Base-by-base conservation (phyloP, 2,797 vertebrate genomes). In the Huso huso region DNA sequence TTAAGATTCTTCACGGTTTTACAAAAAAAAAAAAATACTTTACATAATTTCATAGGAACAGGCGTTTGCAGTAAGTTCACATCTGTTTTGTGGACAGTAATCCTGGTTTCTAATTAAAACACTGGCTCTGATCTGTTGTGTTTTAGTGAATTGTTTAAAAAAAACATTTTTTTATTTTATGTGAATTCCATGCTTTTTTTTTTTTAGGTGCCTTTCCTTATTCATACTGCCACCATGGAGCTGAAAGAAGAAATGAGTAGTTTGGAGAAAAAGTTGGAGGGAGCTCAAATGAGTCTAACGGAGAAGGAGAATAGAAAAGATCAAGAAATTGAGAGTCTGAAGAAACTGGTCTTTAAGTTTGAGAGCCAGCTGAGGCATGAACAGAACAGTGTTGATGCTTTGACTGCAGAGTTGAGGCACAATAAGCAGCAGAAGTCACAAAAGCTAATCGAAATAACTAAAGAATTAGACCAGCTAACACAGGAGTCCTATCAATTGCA, bases 371-470 rank as follows among this genome's bases (percentile, higher is more conserved):
- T 91, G 64, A 77, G 79, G 23, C 72, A 87, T 76, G 87, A 92
- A 72, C 84, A 77, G 70, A 80, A 70, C 68, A 81, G 66, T 63
- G 83, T 66, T 70, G 75, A 66, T 74, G 80, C 73, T 61, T 52
- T 77, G 74, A 78, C 80, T 68, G 79, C 78, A 49, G 76, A 77
- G 18, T 69, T 88, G 76, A 85, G 82, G 76, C 86, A 83, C 74
- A 78, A 80, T 75, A 78, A 80, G 4, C 83, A 86, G 68, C 81
- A 87, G 77, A 91, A 86, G 82, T 83, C 84, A 18, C 81, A 83
- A 15, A 84, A 94, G 68, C 81, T 93, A 77, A 87, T 84, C 77
- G 83, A 79, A 75, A 71, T 85, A 55, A 79, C 73, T 66, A 78
- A 85, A 72, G 84, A 88, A 48, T 77, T 88, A 49, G 76, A 85